phyloP scores from a whole-genome alignment of 2,888 invertebrate species.

The Epirrhoe alternata region DNA sequence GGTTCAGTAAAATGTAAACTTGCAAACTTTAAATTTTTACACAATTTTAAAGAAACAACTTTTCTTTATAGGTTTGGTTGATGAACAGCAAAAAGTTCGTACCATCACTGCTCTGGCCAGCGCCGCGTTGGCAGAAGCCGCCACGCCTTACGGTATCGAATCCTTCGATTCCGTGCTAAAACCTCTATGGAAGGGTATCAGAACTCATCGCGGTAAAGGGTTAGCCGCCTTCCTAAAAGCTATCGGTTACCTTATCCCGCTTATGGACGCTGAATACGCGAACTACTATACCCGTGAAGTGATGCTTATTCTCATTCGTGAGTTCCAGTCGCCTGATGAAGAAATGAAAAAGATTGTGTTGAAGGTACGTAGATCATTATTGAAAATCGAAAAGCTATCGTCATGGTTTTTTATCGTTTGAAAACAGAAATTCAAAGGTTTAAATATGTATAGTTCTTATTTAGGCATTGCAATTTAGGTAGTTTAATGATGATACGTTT shows the following conservation, averaged over 20 bases:
- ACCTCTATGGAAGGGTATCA: slow-evolving; percentile 99
- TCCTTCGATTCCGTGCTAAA: slow-evolving; percentile 99
- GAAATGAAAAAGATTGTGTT: slow-evolving; percentile 99
- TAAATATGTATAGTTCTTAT: background rate
- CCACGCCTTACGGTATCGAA: slow-evolving; percentile 99
- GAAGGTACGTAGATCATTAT: slow-evolving; percentile 86
- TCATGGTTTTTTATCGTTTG: too few species aligned
- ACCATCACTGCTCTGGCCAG: slow-evolving; percentile 99
- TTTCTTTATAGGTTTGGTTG: slow-evolving; percentile 89
- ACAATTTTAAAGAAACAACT: background rate
- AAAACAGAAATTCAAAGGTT: background rate
- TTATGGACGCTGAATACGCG: slow-evolving; percentile 99
- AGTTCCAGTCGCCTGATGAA: slow-evolving; percentile 99
- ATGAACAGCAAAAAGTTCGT: slow-evolving; percentile 99
- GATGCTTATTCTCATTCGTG: slow-evolving; percentile 98
- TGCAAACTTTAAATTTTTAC: too few species aligned
- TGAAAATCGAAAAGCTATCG: too few species aligned
- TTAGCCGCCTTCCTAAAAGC: slow-evolving; percentile 99
- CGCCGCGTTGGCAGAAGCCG: slow-evolving; percentile 99
- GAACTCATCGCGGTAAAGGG: slow-evolving; percentile 96
- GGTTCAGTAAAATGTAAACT: too few species aligned
- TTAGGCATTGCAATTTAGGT: background rate
- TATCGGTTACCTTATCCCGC: slow-evolving; percentile 99
- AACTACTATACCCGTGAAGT: slow-evolving; percentile 99
- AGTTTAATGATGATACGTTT: background rate